A percentile compares a stretch with the other conserved stretches of the same genome.
Conservation (phyloP, 1,140 invertebrate species). For the Nilaparvata lugens region DNA sequence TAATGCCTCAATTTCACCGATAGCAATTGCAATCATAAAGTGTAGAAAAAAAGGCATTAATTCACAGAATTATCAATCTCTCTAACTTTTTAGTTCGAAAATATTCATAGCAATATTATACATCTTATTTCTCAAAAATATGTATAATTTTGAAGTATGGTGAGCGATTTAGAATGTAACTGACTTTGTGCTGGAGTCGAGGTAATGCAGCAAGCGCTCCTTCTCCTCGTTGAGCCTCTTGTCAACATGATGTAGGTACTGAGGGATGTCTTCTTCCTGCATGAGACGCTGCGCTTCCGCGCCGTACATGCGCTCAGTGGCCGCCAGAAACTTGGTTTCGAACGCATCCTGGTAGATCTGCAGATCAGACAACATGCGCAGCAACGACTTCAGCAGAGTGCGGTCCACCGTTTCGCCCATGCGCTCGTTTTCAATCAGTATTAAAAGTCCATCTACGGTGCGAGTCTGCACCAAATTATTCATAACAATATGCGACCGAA, state of each 20-base stretch:
- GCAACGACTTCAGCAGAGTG: constrained; percentile 83
- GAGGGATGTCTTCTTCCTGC: constrained; percentile 87
- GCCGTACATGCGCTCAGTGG: constrained; percentile 86
- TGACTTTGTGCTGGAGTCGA: constrained; percentile 87
- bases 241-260: constrained; percentile 91
- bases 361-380: constrained; percentile 94
- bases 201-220: constrained; percentile 85
- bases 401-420: constrained; percentile 91
- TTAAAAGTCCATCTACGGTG: constrained; percentile 88
- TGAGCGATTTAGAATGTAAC: too few species aligned
- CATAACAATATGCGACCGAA: constrained; percentile 86
- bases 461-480: constrained; percentile 84
- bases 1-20: too few species aligned
- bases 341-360: constrained; percentile 95
- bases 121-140: too few species aligned
- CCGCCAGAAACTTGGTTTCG: constrained; percentile 85
- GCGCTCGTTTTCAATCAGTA: constrained; percentile 89
- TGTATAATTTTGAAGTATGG: too few species aligned
- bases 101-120: too few species aligned
- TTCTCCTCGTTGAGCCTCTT: constrained; percentile 92
- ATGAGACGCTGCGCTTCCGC: constrained; percentile 88
- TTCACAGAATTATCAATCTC: too few species aligned
- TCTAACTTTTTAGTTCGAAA: too few species aligned
- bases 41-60: too few species aligned
- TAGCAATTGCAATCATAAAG: too few species aligned